These are phyloP conservation scores for Notocelia uddmanniana DNA, from an alignment of 2,888 invertebrate species.

Conservation along the genomic window DNA sequence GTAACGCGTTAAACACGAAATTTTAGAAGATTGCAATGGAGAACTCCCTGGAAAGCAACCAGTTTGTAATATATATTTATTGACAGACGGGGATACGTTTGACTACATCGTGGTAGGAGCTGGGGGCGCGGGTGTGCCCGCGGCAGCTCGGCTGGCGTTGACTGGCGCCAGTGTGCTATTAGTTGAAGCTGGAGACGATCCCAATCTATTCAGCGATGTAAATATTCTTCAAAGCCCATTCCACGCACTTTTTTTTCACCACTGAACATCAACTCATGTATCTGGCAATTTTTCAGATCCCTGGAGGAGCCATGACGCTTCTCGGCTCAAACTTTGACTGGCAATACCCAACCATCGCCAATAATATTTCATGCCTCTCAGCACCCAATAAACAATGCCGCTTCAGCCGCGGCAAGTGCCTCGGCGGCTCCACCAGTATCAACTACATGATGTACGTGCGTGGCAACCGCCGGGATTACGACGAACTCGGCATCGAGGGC, in stretches of 20 bases:
- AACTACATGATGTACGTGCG: constrained; percentile 74
- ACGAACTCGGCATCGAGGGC: constrained; percentile 57
- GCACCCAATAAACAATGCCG: constrained; percentile 58
- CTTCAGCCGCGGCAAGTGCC: constrained; percentile 66
- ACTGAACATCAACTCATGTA: background rate
- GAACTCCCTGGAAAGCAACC: too few species aligned
- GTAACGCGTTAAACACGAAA: too few species aligned
- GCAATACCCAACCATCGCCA: constrained; percentile 64
- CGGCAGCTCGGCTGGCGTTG: constrained; percentile 65
- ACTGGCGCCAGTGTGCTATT: constrained; percentile 62
- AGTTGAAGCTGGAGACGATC: constrained; percentile 64
- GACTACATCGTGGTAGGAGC: constrained; percentile 83
- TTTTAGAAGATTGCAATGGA: too few species aligned
- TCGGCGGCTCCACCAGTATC: constrained; percentile 72
- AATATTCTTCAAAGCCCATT: background rate
- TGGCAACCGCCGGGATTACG: constrained; percentile 65
- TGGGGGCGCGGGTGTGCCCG: constrained; percentile 68
- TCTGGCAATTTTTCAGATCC: constrained; percentile 57
- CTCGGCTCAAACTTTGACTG: constrained; percentile 63
- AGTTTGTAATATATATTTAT: background rate
- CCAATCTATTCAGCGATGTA: constrained; percentile 36
- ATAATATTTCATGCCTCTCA: constrained; percentile 67
- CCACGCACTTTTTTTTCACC: background rate
- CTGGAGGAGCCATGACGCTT: constrained; percentile 54
- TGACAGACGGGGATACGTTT: constrained; percentile 54